These are phyloP conservation scores for Protodeltote pygarga DNA, from an alignment of 2,888 invertebrate species.

Conservation along the genomic window DNA sequence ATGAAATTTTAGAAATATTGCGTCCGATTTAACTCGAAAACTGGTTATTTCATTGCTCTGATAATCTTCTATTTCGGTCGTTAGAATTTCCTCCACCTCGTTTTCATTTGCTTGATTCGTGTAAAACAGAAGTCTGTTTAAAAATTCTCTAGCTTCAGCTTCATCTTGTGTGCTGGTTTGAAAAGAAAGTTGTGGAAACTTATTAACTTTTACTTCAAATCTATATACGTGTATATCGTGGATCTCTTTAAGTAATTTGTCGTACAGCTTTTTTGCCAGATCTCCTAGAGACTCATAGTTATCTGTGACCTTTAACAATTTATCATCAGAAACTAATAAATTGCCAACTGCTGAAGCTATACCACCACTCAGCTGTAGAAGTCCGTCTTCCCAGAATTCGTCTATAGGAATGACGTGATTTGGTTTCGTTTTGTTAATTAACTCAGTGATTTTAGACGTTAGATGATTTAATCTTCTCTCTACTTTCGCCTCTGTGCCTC, in stretches of 20 bases:
- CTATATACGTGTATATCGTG: constrained; percentile 1
- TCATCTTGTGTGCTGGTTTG: too few relatives aligned
- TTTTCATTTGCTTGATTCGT: constrained; percentile 21
- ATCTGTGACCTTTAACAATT: constrained; percentile 7
- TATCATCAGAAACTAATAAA: constrained; percentile 10
- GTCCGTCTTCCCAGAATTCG: not conserved
- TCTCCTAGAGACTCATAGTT: not conserved
- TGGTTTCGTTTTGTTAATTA: not conserved
- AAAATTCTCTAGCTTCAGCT: constrained; percentile 4
- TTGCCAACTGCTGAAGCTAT: constrained; percentile 20
- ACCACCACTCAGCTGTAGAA: constrained; percentile 12
- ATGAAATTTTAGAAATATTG: constrained; percentile 26
- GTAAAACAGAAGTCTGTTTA: constrained; percentile 19
- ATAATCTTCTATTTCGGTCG: constrained; percentile 16
- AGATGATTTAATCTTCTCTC: too few relatives aligned
- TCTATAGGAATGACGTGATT: constrained; percentile 12
- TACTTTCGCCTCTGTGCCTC: constrained; percentile 5
- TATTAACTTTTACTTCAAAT: too few relatives aligned
- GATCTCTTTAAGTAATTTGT: not conserved
- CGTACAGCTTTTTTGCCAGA: not conserved
- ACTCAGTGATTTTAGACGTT: rapidly evolving
- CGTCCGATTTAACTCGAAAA: constrained; percentile 14
- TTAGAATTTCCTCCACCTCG: constrained; percentile 16
- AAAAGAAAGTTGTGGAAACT: too few relatives aligned
- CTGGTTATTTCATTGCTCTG: not conserved